Percentiles rank a stretch among this genome's conserved stretches.
Conservation (phyloP, 2,888 invertebrate species). For the Hedya salicella region DNA sequence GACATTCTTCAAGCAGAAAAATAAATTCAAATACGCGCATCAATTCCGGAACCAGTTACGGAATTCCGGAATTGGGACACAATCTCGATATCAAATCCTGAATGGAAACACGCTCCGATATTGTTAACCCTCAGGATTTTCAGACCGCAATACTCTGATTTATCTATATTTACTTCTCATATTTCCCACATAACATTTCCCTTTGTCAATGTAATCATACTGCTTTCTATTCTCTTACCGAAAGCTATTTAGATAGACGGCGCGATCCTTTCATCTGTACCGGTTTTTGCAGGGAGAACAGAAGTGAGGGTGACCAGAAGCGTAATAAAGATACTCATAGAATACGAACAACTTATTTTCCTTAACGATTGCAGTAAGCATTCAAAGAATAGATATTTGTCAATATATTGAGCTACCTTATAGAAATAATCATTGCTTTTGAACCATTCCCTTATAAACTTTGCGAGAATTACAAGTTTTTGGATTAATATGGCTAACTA, state of each 20-base stretch:
- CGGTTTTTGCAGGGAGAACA: neutral
- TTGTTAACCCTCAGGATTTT: too few relatives aligned
- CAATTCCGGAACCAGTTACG: too few relatives aligned
- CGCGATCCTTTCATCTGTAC: conserved; percentile 1
- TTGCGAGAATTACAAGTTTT: too few relatives aligned
- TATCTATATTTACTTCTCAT: neutral
- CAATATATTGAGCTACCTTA: conserved; percentile 3
- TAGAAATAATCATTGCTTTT: neutral
- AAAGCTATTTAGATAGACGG: conserved; percentile 10
- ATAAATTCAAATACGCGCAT: too few relatives aligned
- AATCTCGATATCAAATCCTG: too few relatives aligned
- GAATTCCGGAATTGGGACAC: too few relatives aligned
- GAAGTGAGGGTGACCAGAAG: conserved; percentile 4
- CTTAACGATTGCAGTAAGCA: conserved; percentile 9
- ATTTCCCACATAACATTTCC: neutral
- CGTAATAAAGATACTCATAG: conserved; percentile 8
- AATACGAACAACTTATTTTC: conserved; percentile 23
- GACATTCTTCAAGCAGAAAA: too few relatives aligned
- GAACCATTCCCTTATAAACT: too few relatives aligned
- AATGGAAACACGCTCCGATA: too few relatives aligned
- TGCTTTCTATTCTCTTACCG: conserved; percentile 7
- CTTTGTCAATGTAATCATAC: neutral
- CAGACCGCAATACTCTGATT: too few relatives aligned
- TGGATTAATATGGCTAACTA: too few relatives aligned
- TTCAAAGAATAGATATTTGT: conserved; percentile 7